Evolutionary conservation across 2,888 invertebrate species (phyloP).

Genomic region (Erebia epiphron): DNA sequence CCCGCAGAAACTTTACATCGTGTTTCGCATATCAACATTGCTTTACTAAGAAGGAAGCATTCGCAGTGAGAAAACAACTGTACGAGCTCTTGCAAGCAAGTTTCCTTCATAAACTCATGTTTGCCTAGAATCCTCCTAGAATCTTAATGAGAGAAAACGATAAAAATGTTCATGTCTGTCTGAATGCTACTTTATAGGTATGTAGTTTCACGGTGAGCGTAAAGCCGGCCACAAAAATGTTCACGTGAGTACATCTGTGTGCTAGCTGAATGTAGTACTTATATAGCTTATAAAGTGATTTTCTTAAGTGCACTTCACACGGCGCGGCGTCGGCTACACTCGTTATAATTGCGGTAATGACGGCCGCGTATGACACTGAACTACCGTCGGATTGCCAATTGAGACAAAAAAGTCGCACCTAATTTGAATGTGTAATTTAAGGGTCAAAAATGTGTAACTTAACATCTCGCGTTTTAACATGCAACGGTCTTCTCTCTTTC

Average conservation of each 20-base stretch:
- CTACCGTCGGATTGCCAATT: slow-evolving; percentile 35
- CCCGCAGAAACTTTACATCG: slow-evolving; percentile 40
- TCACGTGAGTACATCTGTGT: slow-evolving; percentile 48
- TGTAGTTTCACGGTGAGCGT: slow-evolving; percentile 51
- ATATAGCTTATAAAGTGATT: slow-evolving; percentile 71
- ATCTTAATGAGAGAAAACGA: slow-evolving; percentile 44
- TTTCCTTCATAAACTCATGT: slow-evolving; percentile 45
- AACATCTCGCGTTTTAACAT: background rate
- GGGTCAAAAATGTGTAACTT: background rate
- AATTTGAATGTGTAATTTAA: slow-evolving; percentile 19
- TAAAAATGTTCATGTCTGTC: slow-evolving; percentile 45
- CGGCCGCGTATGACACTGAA: slow-evolving; percentile 47
- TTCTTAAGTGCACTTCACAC: slow-evolving; percentile 62
- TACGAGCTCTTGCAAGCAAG: slow-evolving; percentile 37
- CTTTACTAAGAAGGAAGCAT: slow-evolving; percentile 39
- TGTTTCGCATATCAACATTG: slow-evolving; percentile 44
- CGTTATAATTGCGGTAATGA: slow-evolving; percentile 53
- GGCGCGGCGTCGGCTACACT: slow-evolving; percentile 45
- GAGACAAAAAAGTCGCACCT: slow-evolving; percentile 27
- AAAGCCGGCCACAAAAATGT: slow-evolving; percentile 55
- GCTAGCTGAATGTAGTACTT: slow-evolving; percentile 48
- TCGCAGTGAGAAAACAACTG: slow-evolving; percentile 42
- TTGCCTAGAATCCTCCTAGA: slow-evolving; percentile 43
- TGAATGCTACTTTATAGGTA: slow-evolving; percentile 43
- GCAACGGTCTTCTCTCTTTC: background rate